Percentiles rank a stretch among this genome's conserved stretches.
phyloP scores from a whole-genome alignment of 2,797 vertebrate genomes.

The Alauda arvensis region DNA sequence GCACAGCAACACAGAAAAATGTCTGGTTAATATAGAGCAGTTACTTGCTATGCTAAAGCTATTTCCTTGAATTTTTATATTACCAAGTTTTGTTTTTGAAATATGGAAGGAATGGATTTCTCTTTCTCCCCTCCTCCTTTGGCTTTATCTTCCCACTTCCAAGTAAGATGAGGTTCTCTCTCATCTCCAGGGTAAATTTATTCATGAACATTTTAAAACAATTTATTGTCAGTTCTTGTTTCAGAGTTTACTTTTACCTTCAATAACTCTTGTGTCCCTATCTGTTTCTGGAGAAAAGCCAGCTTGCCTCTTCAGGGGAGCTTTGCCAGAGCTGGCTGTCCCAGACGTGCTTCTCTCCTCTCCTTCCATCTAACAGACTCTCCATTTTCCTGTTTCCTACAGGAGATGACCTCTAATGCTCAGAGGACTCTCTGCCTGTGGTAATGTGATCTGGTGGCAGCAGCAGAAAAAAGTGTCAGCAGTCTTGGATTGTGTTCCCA shows the following conservation, averaged over 20 bases:
- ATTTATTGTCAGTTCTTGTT: neutral
- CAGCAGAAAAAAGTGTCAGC: conserved; percentile 22
- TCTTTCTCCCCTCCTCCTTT: neutral
- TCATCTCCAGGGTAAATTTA: neutral
- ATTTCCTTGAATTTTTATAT: neutral
- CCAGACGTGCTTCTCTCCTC: neutral
- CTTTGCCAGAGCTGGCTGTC: neutral
- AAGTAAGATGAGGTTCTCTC: neutral
- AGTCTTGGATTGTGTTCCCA: neutral
- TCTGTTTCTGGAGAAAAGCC: neutral
- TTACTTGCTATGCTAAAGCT: neutral
- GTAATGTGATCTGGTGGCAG: conserved; percentile 30
- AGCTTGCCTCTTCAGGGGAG: neutral
- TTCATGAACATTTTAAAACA: neutral
- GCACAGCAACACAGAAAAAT: neutral
- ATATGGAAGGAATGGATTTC: neutral
- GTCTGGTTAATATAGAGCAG: neutral
- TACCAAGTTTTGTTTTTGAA: neutral
- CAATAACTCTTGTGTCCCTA: neutral
- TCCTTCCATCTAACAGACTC: neutral
- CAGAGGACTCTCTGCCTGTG: neutral
- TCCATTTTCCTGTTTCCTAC: neutral
- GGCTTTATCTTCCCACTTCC: neutral
- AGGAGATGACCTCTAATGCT: conserved; percentile 24
- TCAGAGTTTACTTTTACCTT: neutral